phyloP scores from a whole-genome alignment of 2,113 vertebrate genomes.

The Oreocharis arfaki region DNA sequence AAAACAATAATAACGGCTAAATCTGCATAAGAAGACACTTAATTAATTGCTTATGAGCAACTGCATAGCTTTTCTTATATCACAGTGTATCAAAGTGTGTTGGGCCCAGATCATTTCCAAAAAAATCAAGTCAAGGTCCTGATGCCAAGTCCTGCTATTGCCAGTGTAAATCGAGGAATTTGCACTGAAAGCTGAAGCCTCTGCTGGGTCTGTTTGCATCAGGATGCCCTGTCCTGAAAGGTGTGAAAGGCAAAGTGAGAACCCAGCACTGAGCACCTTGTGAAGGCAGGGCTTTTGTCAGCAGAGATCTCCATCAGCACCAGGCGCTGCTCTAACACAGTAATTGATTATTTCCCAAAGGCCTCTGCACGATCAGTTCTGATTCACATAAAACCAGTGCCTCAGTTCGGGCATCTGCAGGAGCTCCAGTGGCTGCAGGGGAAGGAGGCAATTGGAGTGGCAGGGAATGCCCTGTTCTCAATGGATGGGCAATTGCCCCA shows the following conservation, averaged over 20 bases:
- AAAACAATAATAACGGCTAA: not conserved
- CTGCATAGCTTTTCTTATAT: not conserved
- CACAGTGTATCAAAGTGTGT: not conserved
- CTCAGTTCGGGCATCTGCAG: not conserved
- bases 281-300: not conserved
- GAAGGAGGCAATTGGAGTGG: not conserved
- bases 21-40: not conserved
- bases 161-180: not conserved
- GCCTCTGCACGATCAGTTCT: not conserved
- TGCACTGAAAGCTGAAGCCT: not conserved
- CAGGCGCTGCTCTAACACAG: not conserved
- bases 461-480: not conserved
- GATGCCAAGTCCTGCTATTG: not conserved
- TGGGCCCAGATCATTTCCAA: not conserved
- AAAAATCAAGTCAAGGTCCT: not conserved
- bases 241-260: not conserved
- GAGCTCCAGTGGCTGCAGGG: not conserved
- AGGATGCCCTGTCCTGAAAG: not conserved
- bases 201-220: not conserved
- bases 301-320: not conserved
- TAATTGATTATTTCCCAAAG: conserved; percentile 12
- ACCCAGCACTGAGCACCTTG: not conserved
- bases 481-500: not conserved
- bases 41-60: not conserved
- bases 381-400: not conserved